Evolutionary conservation across 2,888 invertebrate species (phyloP), one percentile per base, ranked within the genome.

Genomic region (Mechanitis messenoides): DNA sequence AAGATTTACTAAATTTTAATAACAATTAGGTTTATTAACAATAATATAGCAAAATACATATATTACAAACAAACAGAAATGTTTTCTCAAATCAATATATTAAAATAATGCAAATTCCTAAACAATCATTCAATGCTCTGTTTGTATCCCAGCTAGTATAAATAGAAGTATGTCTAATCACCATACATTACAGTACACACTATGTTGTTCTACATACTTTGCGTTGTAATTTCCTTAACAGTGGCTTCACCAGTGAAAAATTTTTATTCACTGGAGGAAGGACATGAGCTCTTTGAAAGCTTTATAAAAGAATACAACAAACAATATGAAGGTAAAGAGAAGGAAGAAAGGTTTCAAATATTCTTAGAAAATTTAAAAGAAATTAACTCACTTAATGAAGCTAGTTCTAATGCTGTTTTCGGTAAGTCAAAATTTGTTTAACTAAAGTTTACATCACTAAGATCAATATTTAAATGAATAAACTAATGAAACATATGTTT

Each of bases 241-340:
- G 6, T 42, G 11, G 31, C 31, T 50, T 2, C 50, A 50, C 31
- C 31, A 50, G 31, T 9, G 31, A 9, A 50, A 31, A 28, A 50
- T 31, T 6, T 50, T 9, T 50, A 31, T 50, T 50, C 69, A 3
- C 60, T 53, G 55, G 74, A 54, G n/a, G 33, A 20, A n/a, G 33
- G 38, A 20, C 54, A 20, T 11, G n/a, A 20, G 20, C 54, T 35
- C 28, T 54, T 54, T 20, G 38, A 54, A 54, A 9, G 6, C 6
- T 35, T 38, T 35, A 35, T 54, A 33, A 38, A 35, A n/a, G 33
- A 54, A 28, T 4, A 38, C 35, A 38, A 35, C 35, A 67, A 64
- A 53, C 7, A 61, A 33, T 72, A 72, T 58, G 55, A 59, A 0
- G 53, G 3, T 46, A 97, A 68, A 94, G 97, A 81, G 97, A 97